These are phyloP conservation scores for Nemotelus pantherinus DNA, from an alignment of 2,888 invertebrate species.

Conservation along the genomic window DNA sequence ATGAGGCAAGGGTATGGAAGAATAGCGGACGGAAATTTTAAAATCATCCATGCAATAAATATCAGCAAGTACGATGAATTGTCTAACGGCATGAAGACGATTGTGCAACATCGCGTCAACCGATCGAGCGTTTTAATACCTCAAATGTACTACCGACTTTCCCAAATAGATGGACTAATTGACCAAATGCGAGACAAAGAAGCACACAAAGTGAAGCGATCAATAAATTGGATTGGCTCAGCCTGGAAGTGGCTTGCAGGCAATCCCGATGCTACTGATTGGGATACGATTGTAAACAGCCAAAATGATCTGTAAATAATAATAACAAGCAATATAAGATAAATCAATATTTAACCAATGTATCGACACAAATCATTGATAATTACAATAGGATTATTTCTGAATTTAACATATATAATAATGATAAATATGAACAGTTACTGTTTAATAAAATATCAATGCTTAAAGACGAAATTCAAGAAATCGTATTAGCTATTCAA, in stretches of 20 bases:
- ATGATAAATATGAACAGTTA: conserved; percentile 13
- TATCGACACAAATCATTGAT: neutral
- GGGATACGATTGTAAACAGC: too few species aligned
- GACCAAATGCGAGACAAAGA: too few species aligned
- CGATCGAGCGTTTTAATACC: neutral
- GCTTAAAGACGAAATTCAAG: conserved; percentile 6
- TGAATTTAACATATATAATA: neutral
- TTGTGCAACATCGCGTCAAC: neutral
- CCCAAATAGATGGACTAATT: too few species aligned
- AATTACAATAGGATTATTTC: neutral
- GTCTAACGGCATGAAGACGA: neutral
- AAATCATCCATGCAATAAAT: conserved; percentile 1
- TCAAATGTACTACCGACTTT: neutral
- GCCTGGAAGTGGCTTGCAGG: too few species aligned
- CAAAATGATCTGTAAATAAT: too few species aligned
- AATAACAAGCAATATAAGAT: too few species aligned
- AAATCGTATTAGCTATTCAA: conserved; percentile 19
- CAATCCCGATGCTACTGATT: too few species aligned
- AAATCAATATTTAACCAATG: neutral
- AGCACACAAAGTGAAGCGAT: too few species aligned
- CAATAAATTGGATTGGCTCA: too few species aligned
- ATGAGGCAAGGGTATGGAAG: neutral
- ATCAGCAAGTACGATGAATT: neutral
- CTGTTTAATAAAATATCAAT: conserved; percentile 12
- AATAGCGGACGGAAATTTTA: neutral